Base-by-base conservation (phyloP, 2,113 vertebrate species). In the Cynocephalus volans region DNA sequence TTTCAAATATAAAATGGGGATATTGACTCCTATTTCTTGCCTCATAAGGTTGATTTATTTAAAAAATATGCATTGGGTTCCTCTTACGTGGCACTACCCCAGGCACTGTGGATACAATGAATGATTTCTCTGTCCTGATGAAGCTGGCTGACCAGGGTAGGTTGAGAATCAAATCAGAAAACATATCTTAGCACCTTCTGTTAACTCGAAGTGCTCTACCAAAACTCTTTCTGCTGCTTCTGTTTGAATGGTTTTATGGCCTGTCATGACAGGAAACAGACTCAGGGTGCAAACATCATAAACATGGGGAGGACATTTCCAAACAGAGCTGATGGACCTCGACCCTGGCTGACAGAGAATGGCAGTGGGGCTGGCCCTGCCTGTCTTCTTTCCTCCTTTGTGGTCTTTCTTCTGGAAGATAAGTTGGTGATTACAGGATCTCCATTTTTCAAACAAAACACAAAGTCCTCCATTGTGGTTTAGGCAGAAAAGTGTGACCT, bases 101-200 rank as follows among this genome's bases (percentile, higher is more conserved):
- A 24, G 83, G 48, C 12, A 21, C 28, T 28, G 7, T 24, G 12
- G 45, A 58, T 60, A 21, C 24, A 14, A 5, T 9, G 48, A 76
- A 24, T 24, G 65, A 33, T 9, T 54, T 93, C 52, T 64, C 62
- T 80, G 62, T 77, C 56, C 41, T 8, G 5, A 36, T 76, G 54
- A 70, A 85, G 21, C 41, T 10, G 41, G 73, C 45, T 50, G 28
- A 62, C 13, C 12, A 90, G 56, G 28, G 18, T 60, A 31, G 48
- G 33, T 33, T 45, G 28, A 76, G 33, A 92, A 73, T 67, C 62
- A 50, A 72, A 75, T 31, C 50, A 79, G 58, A 91, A 92, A 64
- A 62, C 14, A 50, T 9, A 87, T 17, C 23, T 50, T 73, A 94
- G 23, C 23, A n/a, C 26, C 36, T 58, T 64, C 23, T 52, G 19